Conservation (phyloP, 2,113 vertebrate species). For the Dolichotis patagonum region DNA sequence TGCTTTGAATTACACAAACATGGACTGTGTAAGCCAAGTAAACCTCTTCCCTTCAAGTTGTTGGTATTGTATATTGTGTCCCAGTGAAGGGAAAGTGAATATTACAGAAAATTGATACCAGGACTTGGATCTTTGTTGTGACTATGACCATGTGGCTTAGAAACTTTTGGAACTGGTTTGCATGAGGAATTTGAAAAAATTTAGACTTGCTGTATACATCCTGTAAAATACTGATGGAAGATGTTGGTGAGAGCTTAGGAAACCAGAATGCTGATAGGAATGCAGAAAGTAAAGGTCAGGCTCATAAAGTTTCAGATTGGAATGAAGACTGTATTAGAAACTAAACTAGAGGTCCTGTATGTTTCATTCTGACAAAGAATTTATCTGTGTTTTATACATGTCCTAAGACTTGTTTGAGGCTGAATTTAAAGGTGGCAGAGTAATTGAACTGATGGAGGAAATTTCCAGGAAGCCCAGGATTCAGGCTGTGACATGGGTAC, state of each 20-base stretch:
- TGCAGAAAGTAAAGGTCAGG: background rate
- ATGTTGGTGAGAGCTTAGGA: background rate
- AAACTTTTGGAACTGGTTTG: background rate
- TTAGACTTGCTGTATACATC: background rate
- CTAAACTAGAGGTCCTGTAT: background rate
- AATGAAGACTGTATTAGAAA: background rate
- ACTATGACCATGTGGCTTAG: background rate
- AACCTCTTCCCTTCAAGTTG: background rate
- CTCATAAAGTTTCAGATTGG: background rate
- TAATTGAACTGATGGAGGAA: background rate
- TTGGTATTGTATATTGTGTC: background rate
- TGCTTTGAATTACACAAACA: background rate
- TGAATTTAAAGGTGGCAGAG: background rate
- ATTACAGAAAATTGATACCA: background rate
- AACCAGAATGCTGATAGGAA: background rate
- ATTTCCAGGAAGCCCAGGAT: background rate
- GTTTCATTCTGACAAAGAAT: background rate
- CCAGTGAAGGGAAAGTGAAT: background rate
- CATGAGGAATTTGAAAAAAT: background rate
- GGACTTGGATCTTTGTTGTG: background rate
- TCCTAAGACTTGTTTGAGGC: no score
- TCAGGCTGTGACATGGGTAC: background rate
- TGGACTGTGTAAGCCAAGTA: background rate
- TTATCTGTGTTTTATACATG: no score
- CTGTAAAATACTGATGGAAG: background rate